A percentile compares a stretch with the other conserved stretches of the same genome.
phyloP scores from a whole-genome alignment of 2,888 invertebrate species.

The Leptopilina myrica region DNA sequence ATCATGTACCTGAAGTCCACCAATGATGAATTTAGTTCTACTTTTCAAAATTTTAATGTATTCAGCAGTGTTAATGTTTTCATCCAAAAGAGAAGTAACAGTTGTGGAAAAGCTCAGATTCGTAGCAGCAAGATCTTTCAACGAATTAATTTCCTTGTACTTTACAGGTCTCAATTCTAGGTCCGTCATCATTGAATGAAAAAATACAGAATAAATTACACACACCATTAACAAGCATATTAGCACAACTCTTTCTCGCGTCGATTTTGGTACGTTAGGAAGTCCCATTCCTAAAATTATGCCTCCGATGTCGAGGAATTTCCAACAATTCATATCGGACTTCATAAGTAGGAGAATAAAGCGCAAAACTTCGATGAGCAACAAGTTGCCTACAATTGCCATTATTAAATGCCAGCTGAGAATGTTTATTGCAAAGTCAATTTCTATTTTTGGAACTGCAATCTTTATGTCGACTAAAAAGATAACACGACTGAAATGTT shows the following conservation, averaged over 20 bases:
- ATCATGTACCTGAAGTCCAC: no score
- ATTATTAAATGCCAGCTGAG: no score
- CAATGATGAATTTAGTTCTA: no score
- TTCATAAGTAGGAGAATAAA: not conserved
- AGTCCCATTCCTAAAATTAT: not conserved
- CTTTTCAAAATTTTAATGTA: no score
- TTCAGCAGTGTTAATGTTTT: no score
- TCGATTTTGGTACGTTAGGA: not conserved
- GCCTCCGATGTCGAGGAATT: not conserved
- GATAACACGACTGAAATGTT: no score
- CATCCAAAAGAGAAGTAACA: no score
- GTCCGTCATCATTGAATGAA: not conserved
- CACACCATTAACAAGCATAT: not conserved
- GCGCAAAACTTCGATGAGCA: not conserved
- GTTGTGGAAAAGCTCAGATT: no score
- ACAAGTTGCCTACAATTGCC: no score
- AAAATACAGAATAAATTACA: not conserved
- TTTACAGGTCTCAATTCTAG: not conserved
- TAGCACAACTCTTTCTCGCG: not conserved
- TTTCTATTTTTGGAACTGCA: no score
- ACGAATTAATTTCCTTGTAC: not conserved
- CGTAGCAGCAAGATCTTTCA: not conserved
- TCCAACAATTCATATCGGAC: not conserved
- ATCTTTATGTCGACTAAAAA: no score
- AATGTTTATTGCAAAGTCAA: no score